A percentile compares a stretch with the other conserved stretches of the same genome.
phyloP scores from a whole-genome alignment of 2,797 vertebrate genomes.

The Mus caroli region DNA sequence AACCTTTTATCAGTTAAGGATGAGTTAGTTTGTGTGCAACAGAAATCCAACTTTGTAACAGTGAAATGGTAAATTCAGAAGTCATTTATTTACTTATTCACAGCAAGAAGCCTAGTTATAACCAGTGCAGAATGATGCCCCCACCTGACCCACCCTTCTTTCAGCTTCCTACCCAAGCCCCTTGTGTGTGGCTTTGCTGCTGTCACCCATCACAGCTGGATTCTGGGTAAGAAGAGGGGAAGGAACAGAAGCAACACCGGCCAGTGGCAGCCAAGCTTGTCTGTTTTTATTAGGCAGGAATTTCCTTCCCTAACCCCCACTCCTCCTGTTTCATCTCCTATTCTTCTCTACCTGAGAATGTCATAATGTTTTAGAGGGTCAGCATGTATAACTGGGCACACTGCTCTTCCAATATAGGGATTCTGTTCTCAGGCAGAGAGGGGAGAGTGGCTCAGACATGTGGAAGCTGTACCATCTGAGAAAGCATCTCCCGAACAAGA shows the following conservation, averaged over 20 bases:
- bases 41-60: background rate
- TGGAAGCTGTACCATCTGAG: background rate
- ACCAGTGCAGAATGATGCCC: background rate
- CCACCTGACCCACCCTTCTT: no score
- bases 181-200: background rate
- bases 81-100: background rate
- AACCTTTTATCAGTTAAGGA: background rate
- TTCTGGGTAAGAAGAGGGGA: background rate
- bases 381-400: background rate
- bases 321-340: background rate
- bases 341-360: background rate
- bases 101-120: background rate
- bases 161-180: background rate
- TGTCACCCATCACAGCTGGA: background rate
- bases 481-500: background rate
- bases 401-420: background rate
- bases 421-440: background rate
- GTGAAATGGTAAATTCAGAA: background rate
- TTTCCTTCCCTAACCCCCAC: background rate
- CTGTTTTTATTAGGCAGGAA: background rate
- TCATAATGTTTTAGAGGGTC: background rate
- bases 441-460: background rate
- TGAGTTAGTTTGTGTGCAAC: background rate
- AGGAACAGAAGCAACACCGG: background rate
- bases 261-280: background rate